Conservation (phyloP, 2,113 vertebrate species). For the Lasiurus borealis region DNA sequence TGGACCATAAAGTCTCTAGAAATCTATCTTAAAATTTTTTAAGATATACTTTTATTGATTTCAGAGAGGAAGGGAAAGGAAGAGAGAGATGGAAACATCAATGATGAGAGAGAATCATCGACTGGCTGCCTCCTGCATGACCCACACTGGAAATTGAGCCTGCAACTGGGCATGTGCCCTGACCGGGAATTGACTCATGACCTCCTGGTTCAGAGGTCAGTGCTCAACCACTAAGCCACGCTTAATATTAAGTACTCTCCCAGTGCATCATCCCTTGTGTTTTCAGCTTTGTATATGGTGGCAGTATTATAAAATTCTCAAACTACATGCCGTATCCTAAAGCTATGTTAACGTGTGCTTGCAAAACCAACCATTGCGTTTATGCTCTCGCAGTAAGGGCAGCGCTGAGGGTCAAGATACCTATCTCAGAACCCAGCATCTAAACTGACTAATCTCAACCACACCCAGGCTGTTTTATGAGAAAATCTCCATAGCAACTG, state of each 20-base stretch:
- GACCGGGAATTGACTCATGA: no score
- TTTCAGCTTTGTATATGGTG: background rate
- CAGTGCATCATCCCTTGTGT: background rate
- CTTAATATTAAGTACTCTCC: constrained; percentile 6
- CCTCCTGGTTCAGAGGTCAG: no score
- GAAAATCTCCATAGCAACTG: constrained; percentile 72
- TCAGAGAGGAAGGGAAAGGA: no score
- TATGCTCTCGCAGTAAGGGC: background rate
- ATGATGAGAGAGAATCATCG: no score
- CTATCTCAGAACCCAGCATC: background rate
- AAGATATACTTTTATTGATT: no score
- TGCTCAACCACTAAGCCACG: no score
- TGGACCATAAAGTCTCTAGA: background rate
- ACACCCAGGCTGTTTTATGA: constrained; percentile 55
- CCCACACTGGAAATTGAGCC: no score
- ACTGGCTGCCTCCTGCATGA: no score
- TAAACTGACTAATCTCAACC: constrained; percentile 43
- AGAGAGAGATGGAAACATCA: no score
- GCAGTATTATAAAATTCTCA: background rate
- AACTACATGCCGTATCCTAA: constrained; percentile 35
- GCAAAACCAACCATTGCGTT: constrained; percentile 33
- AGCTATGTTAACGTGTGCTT: background rate
- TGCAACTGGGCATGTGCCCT: no score
- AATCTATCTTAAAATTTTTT: constrained; percentile 9
- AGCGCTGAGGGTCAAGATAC: background rate